Evolutionary conservation across 2,888 invertebrate genomes (phyloP).

Genomic region (Drosophila merina): DNA sequence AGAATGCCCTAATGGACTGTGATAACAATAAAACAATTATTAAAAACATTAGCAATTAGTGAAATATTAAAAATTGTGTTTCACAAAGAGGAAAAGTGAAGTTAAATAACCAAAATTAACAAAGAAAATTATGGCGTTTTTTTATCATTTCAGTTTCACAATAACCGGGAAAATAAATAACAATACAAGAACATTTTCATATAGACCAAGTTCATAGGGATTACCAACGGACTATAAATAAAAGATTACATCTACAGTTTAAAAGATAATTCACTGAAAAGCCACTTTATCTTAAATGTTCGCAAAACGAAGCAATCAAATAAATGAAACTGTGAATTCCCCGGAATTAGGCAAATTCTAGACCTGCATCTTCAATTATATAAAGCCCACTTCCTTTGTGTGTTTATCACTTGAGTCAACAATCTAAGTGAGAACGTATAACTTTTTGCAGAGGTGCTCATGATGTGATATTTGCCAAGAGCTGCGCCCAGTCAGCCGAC

Average conservation of each 20-base stretch:
- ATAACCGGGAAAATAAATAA: background rate
- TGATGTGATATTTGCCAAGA: slow-evolving; percentile 54
- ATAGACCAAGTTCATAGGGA: background rate
- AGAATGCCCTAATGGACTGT: slow-evolving; percentile 14
- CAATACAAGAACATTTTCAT: background rate
- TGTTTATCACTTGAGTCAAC: slow-evolving; percentile 15
- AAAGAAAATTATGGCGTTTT: background rate
- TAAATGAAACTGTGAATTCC: slow-evolving; percentile 13
- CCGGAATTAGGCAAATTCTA: slow-evolving; percentile 1
- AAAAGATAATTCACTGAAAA: background rate
- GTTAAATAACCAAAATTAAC: background rate
- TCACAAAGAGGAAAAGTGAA: slow-evolving; percentile 11
- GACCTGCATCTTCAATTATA: slow-evolving; percentile 2
- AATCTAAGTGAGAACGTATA: slow-evolving; percentile 17
- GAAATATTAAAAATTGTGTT: slow-evolving; percentile 3
- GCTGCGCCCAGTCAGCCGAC: slow-evolving; percentile 34
- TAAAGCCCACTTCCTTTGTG: slow-evolving; percentile 1
- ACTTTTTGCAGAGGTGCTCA: slow-evolving; percentile 61
- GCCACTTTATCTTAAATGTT: background rate
- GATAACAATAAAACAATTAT: slow-evolving; percentile 20
- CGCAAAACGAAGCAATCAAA: slow-evolving; percentile 4
- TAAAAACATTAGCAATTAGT: slow-evolving; percentile 15
- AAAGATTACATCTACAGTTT: background rate
- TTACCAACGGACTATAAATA: slow-evolving; percentile 1
- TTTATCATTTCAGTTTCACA: slow-evolving; percentile 5